Evolutionary conservation across 2,113 vertebrate species (phyloP), one percentile per base, ranked within the genome.

Genomic region (Eolophus roseicapilla): DNA sequence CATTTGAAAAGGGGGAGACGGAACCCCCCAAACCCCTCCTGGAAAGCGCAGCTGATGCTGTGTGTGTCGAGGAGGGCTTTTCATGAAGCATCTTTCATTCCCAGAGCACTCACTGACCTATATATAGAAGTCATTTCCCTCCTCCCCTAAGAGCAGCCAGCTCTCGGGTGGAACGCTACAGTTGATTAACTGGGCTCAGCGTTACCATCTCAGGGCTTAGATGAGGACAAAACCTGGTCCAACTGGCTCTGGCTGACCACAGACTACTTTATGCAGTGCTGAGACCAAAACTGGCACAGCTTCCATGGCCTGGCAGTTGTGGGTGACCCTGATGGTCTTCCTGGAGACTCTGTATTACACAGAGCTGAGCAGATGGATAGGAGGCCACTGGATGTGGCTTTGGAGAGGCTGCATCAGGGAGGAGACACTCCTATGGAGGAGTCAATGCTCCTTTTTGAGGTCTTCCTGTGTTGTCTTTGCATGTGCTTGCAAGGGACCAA

Each of bases 21-120:
- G 43, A 44, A 24, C 5, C 6, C 18, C 50, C 17, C 25, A 29
- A 6, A 10, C 15, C 44, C 10, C 62, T 68, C 55, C 76, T 75
- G 87, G 91, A 91, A 82, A 86, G 67, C 81, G 55, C 87, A 86
- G 93, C 90, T 86, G 95, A 93, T 86, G 81, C 60, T 90, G 69
- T 50, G 43, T 46, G 43, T 33, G 78, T n/a, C 52, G 11, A 52
- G 59, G 21, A 85, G 55, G 75, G 74, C 65, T 82, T 75, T 64
- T 62, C 55, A 90, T 75, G 91, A 88, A 91, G 80, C 80, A 93
- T 85, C 90, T 88, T 91, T 86, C 84, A 79, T 70, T 94, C 76
- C 81, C 88, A 82, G 84, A 86, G 62, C 76, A 65, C 60, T 91
- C 85, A 82, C 44, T 15, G 49, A 57, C 71, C 88, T 93, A 88